phyloP scores from a whole-genome alignment of 2,888 invertebrate species.

The Nezara viridula region DNA sequence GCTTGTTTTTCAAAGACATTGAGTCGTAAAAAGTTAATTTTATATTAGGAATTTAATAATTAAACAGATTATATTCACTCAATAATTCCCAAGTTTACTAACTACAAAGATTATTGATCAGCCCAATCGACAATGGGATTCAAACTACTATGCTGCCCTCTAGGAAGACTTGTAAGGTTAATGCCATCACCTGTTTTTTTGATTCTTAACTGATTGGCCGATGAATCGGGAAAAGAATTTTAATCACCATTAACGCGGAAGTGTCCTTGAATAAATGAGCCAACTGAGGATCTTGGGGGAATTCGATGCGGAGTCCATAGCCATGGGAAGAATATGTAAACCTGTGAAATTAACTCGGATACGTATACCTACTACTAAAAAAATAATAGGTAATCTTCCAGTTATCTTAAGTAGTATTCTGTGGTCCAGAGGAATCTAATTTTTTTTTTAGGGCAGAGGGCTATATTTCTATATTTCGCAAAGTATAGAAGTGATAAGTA shows the following conservation, averaged over 20 bases:
- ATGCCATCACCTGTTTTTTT: not conserved
- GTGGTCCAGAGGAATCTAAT: too few species aligned
- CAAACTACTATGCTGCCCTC: not conserved
- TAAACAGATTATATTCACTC: too few species aligned
- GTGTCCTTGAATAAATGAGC: not conserved
- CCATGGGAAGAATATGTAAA: not conserved
- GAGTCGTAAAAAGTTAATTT: too few species aligned
- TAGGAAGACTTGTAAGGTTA: not conserved
- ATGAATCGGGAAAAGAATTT: not conserved
- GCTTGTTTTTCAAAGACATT: too few species aligned
- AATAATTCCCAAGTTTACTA: too few species aligned
- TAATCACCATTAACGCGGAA: not conserved
- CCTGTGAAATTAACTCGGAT: not conserved
- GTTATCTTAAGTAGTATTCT: too few species aligned
- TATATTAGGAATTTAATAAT: too few species aligned
- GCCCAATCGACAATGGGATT: not conserved
- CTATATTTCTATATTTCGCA: too few species aligned
- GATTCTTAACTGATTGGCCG: constrained; percentile 16
- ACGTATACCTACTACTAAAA: too few species aligned
- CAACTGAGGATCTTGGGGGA: not conserved
- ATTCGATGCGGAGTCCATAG: not conserved
- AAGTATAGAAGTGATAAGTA: too few species aligned
- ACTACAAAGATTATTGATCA: not conserved
- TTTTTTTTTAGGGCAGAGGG: too few species aligned
- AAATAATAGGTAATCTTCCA: too few species aligned